Evolutionary conservation across 2,113 vertebrate species (phyloP).

Genomic region (Tichodroma muraria): DNA sequence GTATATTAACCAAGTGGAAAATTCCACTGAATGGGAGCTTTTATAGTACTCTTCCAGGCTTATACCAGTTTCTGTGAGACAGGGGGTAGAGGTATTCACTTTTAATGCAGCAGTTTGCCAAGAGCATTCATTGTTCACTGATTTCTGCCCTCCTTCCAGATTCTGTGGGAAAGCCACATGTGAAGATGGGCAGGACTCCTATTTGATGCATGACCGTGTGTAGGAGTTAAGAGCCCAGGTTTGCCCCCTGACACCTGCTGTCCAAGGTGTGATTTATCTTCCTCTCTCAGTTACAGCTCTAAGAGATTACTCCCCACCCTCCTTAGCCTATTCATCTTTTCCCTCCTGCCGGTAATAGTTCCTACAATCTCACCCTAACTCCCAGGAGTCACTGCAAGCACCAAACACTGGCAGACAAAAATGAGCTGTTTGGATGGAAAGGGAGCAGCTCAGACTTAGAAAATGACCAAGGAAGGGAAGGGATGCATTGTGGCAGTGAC

Average conservation of each 20-base stretch:
- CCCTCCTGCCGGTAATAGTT: background rate
- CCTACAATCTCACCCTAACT: background rate
- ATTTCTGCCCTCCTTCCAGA: background rate
- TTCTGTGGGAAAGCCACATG: background rate
- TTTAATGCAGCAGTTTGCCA: background rate
- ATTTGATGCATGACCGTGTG: background rate
- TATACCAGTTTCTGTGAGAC: background rate
- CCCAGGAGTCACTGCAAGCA: background rate
- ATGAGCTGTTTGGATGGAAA: background rate
- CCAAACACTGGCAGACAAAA: background rate
- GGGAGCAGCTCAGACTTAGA: background rate
- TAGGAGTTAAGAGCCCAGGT: background rate
- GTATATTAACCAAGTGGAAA: constrained; percentile 13
- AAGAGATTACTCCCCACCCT: background rate
- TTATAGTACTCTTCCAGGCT: background rate
- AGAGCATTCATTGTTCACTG: background rate
- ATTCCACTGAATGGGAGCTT: constrained; percentile 14
- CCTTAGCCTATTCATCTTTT: background rate
- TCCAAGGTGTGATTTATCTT: background rate
- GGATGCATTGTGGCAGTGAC: background rate
- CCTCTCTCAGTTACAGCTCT: background rate
- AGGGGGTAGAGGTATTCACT: background rate
- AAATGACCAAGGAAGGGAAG: background rate
- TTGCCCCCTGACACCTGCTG: background rate
- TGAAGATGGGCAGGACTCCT: background rate